Percentiles rank a stretch among this genome's conserved stretches.
These are phyloP conservation scores for Microchirus variegatus DNA, from an alignment of 2,797 vertebrate species.

Conservation along the genomic window DNA sequence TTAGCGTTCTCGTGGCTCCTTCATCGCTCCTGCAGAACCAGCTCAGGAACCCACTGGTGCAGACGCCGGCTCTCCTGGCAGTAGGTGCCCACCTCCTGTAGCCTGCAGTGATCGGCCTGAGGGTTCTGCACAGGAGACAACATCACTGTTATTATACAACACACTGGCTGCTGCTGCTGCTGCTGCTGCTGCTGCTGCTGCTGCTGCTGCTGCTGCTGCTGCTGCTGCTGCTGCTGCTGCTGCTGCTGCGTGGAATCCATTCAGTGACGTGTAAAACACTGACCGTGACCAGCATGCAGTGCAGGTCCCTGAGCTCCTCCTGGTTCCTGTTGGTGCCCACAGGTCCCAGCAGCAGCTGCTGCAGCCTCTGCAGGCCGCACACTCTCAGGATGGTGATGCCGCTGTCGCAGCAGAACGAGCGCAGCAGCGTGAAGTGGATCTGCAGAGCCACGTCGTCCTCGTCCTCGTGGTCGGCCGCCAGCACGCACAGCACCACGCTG, in stretches of 20 bases:
- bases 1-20: neutral
- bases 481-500: constrained; percentile 89
- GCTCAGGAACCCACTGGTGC: constrained; percentile 90
- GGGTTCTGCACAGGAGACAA: constrained; percentile 77
- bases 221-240: too few species aligned
- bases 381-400: constrained; percentile 90
- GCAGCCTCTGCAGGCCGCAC: constrained; percentile 85
- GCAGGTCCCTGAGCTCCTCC: constrained; percentile 83
- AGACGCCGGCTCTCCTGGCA: constrained; percentile 88
- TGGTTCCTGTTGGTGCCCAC: constrained; percentile 75
- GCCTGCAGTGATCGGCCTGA: constrained; percentile 84
- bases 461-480: constrained; percentile 86
- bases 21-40: constrained; percentile 90
- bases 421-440: constrained; percentile 95
- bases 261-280: constrained; percentile 57
- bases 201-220: too few species aligned
- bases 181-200: too few species aligned
- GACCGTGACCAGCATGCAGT: constrained; percentile 95
- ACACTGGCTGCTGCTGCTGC: neutral
- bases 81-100: constrained; percentile 88
- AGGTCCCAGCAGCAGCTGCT: constrained; percentile 81
- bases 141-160: neutral
- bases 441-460: constrained; percentile 88
- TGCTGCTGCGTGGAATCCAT: neutral
- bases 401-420: constrained; percentile 92